A percentile compares a stretch with the other conserved stretches of the same genome.
These are phyloP conservation scores for Menidia beryllina DNA, from an alignment of 2,113 vertebrate genomes.

Conservation along the genomic window DNA sequence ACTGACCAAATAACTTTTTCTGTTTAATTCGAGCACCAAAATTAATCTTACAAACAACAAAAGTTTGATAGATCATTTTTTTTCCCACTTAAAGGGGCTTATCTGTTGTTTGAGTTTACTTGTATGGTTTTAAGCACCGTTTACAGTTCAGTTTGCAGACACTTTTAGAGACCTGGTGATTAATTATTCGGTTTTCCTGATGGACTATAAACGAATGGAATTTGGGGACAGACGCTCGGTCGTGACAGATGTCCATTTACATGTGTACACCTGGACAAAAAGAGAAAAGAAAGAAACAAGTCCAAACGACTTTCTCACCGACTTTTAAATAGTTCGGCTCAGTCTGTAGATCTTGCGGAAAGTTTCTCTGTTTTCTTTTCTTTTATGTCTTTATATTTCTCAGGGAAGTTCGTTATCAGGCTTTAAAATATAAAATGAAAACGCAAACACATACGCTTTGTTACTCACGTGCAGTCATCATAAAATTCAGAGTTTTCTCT, in stretches of 20 bases:
- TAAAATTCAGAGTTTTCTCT: neutral
- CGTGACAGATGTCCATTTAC: constrained; percentile 32
- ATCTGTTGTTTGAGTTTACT: neutral
- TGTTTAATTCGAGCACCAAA: neutral
- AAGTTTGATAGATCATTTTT: neutral
- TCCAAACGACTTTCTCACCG: constrained; percentile 12
- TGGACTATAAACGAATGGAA: neutral
- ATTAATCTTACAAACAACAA: constrained; percentile 15
- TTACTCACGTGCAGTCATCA: neutral
- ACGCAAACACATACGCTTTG: neutral
- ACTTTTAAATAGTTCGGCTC: constrained; percentile 7
- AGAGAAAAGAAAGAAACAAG: neutral
- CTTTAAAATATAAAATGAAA: neutral
- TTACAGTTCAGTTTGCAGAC: constrained; percentile 14
- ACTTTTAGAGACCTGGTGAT: constrained; percentile 18
- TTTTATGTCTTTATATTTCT: neutral
- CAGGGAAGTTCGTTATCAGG: neutral
- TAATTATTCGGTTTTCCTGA: neutral
- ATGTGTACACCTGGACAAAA: constrained; percentile 5
- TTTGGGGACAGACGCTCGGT: constrained; percentile 4
- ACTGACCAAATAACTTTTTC: constrained; percentile 27
- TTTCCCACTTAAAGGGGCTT: no score
- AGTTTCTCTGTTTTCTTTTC: constrained; percentile 7
- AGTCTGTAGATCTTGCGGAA: neutral
- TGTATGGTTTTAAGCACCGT: neutral